Evolutionary conservation across 2,797 vertebrate species (phyloP).

Genomic region (Heteromormyrus szaboi): DNA sequence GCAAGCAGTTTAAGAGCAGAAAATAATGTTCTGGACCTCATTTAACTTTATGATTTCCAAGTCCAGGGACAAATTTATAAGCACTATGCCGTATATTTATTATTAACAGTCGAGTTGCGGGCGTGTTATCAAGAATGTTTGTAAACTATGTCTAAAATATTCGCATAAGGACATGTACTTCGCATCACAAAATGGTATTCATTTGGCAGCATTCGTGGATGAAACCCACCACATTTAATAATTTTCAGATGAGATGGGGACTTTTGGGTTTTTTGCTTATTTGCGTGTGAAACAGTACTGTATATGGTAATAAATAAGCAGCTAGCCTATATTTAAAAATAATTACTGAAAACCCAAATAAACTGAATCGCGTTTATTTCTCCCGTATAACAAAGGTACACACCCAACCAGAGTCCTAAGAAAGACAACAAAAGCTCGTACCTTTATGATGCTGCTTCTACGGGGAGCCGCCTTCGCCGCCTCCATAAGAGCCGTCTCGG

Average conservation of each 20-base stretch:
- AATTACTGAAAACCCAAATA: not conserved
- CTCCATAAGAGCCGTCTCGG: constrained; percentile 60
- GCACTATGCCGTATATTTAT: not conserved
- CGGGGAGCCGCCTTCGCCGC: constrained; percentile 61
- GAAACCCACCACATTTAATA: not conserved
- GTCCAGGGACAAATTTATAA: not conserved
- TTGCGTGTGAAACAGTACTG: not conserved
- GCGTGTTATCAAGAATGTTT: not conserved
- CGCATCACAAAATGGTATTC: not conserved
- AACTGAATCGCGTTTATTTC: not conserved
- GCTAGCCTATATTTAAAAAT: not conserved
- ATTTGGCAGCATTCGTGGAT: not conserved
- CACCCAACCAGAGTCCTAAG: not conserved
- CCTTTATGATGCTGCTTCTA: constrained; percentile 74
- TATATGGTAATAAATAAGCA: not conserved
- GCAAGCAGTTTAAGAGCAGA: not conserved
- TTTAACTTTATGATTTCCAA: not conserved
- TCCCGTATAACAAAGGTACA: not conserved
- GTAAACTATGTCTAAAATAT: not conserved
- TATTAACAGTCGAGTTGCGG: not conserved
- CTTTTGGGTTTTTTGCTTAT: not conserved
- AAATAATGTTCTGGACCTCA: not conserved
- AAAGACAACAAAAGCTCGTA: constrained; percentile 30
- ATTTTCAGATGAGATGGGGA: not conserved
- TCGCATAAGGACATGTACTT: not conserved